Evolutionary conservation across 2,888 invertebrate species (phyloP), one percentile per base, ranked within the genome.

Genomic region (Criorhina ranunculi): DNA sequence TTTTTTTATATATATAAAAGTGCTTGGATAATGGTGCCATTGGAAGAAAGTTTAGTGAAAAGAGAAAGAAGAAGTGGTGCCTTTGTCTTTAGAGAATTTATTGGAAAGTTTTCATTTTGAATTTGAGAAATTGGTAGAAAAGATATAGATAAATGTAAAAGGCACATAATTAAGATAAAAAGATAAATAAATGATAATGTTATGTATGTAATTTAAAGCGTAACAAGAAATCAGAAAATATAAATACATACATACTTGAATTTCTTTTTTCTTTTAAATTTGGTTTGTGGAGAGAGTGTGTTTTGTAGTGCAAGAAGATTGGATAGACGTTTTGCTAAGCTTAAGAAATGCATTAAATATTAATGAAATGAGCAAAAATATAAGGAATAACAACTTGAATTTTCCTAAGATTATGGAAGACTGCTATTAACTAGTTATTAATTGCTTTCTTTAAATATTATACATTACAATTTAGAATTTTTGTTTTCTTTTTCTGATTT

Each of bases 401-500:
- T 72, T 66, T 57, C 86, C 81, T 88, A 88, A 86, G 87, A 86
- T 87, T 88, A 88, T 87, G 87, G 88, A 88, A 88, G 88, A 88
- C 88, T 86, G 86, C 88, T 87, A 88, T 82, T 86, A 87, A 86
- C 87, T 87, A 87, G 70, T 66, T 86, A 75, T 77, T 72, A 82
- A 66, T 77, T 67, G 72, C 64, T 67, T 62, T 82, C 72, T 73
- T 73, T 82, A 66, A 75, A 75, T 66, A 75, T 66, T 46, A 40
- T 75, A 75, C 75, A 75, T 55, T 75, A 46, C 15, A 75, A 75
- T 75, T 75, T 75, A 75, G 73, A 73, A 62, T 75, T 75, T 29
- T 12, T 42, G 5, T 42, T 31, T 62, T n/a, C 40, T 59, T 49
- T 40, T n/a, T 35, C 37, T 8, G n/a, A 51, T 40, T 49, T 73